Evolutionary conservation across 2,888 invertebrate genomes (phyloP).

Genomic region (Ochropleura plecta): DNA sequence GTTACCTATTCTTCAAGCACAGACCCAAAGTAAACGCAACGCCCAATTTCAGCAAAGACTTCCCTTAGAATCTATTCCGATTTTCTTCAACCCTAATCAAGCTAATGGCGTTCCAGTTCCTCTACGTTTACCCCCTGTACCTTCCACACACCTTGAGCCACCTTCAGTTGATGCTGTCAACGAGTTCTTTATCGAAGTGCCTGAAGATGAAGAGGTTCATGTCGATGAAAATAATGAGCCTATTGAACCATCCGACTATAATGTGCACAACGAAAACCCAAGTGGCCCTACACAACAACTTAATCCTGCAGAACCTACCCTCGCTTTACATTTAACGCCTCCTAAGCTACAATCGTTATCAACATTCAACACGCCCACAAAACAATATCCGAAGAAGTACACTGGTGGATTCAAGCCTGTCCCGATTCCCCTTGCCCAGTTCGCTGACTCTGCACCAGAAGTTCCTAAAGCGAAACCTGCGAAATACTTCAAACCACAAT

Average conservation of each 20-base stretch:
- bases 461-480: slow-evolving; percentile 85
- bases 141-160: slow-evolving; percentile 80
- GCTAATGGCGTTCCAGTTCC: slow-evolving; percentile 51
- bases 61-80: slow-evolving; percentile 67
- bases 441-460: slow-evolving; percentile 74
- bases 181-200: slow-evolving; percentile 79
- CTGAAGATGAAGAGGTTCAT: slow-evolving; percentile 86
- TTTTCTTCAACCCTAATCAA: slow-evolving; percentile 67
- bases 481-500: slow-evolving; percentile 81
- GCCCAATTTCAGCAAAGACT: slow-evolving; percentile 52
- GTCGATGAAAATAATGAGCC: slow-evolving; percentile 78
- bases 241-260: slow-evolving; percentile 58
- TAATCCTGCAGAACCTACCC: slow-evolving; percentile 77
- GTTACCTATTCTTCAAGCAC: slow-evolving; percentile 81
- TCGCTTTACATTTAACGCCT: slow-evolving; percentile 77
- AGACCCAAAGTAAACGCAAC: slow-evolving; percentile 58
- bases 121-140: slow-evolving; percentile 72
- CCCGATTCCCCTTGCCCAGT: slow-evolving; percentile 83
- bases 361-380: slow-evolving; percentile 85
- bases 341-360: slow-evolving; percentile 72
- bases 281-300: slow-evolving; percentile 70
- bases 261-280: slow-evolving; percentile 59
- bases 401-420: slow-evolving; percentile 86
- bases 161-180: slow-evolving; percentile 81
- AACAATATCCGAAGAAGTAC: slow-evolving; percentile 91